A percentile compares a stretch with the other conserved stretches of the same genome.
Evolutionary conservation across 2,888 invertebrate species (phyloP).

Genomic region (Coecobrya sp.): DNA sequence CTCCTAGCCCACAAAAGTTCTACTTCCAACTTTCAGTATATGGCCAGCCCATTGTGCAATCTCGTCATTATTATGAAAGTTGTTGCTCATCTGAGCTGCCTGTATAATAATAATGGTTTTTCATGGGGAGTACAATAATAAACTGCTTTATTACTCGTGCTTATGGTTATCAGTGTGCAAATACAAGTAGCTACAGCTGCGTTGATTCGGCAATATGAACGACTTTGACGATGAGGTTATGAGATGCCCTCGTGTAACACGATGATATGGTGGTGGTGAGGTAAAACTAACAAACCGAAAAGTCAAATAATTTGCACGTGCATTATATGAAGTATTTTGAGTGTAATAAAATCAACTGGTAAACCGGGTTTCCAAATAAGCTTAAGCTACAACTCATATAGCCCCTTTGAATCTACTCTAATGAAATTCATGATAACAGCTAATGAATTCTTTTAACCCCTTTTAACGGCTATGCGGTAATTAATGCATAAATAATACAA

Average conservation of each 20-base stretch:
- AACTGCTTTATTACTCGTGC: conserved; percentile 5
- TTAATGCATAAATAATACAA: no score
- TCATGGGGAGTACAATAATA: background rate
- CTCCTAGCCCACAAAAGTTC: no score
- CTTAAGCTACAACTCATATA: no score
- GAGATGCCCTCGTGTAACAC: background rate
- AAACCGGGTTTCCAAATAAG: no score
- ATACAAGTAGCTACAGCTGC: background rate
- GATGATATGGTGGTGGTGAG: conserved; percentile 29
- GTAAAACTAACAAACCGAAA: conserved; percentile 45
- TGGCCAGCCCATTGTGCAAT: background rate
- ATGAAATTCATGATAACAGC: no score
- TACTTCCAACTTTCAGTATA: no score
- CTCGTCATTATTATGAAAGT: background rate
- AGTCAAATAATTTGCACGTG: conserved; percentile 7
- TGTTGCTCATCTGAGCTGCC: background rate
- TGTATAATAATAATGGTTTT: background rate
- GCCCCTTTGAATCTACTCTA: no score
- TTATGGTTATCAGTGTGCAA: background rate
- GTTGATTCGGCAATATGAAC: background rate
- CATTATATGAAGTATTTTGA: background rate
- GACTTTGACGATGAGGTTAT: background rate
- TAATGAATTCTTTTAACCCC: no score
- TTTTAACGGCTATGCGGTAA: no score
- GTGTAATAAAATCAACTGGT: background rate